phyloP scores from a whole-genome alignment of 2,797 vertebrate species.

The Valencia hispanica region DNA sequence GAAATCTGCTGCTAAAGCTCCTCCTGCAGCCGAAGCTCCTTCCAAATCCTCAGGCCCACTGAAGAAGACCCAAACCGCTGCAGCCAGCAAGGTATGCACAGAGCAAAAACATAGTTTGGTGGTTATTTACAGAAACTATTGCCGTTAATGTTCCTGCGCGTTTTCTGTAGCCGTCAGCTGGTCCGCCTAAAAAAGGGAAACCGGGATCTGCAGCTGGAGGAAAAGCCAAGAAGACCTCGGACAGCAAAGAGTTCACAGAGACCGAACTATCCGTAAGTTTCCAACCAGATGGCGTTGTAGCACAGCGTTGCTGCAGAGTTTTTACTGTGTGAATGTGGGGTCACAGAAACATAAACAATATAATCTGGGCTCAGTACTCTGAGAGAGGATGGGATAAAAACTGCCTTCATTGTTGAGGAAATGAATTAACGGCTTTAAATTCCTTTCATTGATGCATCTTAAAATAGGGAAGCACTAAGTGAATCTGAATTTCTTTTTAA shows the following conservation, averaged over 20 bases:
- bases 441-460: background rate
- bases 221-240: constrained; percentile 87
- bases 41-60: constrained; percentile 78
- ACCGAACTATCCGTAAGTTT: constrained; percentile 89
- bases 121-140: background rate
- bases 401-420: background rate
- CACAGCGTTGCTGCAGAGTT: background rate
- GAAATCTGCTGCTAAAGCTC: constrained; percentile 81
- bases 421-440: background rate
- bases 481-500: background rate
- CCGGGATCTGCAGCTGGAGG: constrained; percentile 75
- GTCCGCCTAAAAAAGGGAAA: constrained; percentile 89
- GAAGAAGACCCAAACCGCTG: constrained; percentile 81
- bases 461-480: background rate
- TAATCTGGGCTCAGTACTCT: background rate
- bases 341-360: background rate
- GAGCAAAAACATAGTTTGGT: background rate
- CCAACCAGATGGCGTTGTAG: background rate
- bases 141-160: background rate
- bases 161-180: constrained; percentile 77
- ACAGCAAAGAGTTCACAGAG: constrained; percentile 89
- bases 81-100: constrained; percentile 81
- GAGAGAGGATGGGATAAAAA: background rate
- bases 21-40: constrained; percentile 76
- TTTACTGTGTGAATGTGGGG: background rate